Evolutionary conservation across 2,888 invertebrate genomes (phyloP), one percentile per base, ranked within the genome.

Genomic region (Hypselothyrea guttata): DNA sequence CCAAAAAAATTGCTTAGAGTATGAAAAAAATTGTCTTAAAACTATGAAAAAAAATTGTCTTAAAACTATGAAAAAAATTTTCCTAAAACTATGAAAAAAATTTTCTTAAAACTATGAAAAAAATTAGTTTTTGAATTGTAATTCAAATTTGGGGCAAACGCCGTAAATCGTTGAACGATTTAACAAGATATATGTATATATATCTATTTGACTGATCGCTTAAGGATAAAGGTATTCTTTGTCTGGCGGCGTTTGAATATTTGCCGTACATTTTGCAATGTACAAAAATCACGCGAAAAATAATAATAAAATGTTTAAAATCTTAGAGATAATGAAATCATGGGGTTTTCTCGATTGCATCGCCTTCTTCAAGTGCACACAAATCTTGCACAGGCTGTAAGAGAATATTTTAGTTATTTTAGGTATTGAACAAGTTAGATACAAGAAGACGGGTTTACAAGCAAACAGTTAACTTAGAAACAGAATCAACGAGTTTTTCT

Each of bases 131-230:
- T 22, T 22, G 22, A 22, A 22, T 22, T 22, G 22, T n/a, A n/a
- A n/a, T n/a, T n/a, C n/a, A n/a, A 22, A 22, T 22, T 4, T 2
- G 22, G 22, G 5, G 22, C 22, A 22, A 22, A 2, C n/a, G 44
- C 28, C 15, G 40, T 52, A 60, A 46, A 65, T 62, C 67, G 53
- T 62, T 63, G 31, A 51, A 78, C 72, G 64, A 78, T 33, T 13
- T 11, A 52, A n/a, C n/a, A n/a, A n/a, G n/a, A n/a, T n/a, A n/a
- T n/a, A n/a, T n/a, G n/a, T n/a, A n/a, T n/a, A n/a, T n/a, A n/a
- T n/a, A n/a, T n/a, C n/a, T n/a, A n/a, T n/a, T n/a, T n/a, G n/a
- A n/a, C n/a, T n/a, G n/a, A n/a, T n/a, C n/a, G n/a, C n/a, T n/a
- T n/a, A n/a, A n/a, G n/a, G 12, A 40, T 49, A n/a, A 34, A 1